Evolutionary conservation across 2,888 invertebrate genomes (phyloP), one percentile per base, ranked within the genome.

Genomic region (Stictocephala bisonia): DNA sequence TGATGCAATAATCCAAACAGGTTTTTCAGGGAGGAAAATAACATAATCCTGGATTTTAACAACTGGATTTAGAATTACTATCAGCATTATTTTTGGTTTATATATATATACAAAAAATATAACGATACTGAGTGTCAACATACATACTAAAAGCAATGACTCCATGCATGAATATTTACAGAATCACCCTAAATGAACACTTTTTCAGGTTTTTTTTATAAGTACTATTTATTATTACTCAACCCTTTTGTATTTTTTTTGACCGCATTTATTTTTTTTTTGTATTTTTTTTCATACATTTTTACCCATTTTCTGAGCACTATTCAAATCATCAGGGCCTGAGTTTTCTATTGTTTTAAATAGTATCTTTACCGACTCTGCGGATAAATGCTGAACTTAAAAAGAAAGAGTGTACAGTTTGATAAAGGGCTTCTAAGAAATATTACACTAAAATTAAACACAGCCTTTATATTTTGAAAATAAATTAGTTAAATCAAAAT

Each of bases 301-400:
- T 60, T 40, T 60, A 60, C 31, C 60, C 60, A 35, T 29, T 60
- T 60, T 60, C 60, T 60, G 60, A 60, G 60, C 60, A 11, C 22
- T 29, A 29, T 29, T n/a, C 20, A 22, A 60, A 35, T 29, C 18
- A 40, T 11, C 31, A 35, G 35, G 22, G 60, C 60, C 18, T 60
- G 40, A 53, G 53, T 31, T 18, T 31, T 35, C 60, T 60, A 60
- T 60, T 27, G 9, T 60, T 60, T 40, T 60, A 3, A 60, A 9
- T 40, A 13, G n/a, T n/a, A 60, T 35, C 60, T 60, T 60, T 35
- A 60, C 35, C 31, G 40, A 35, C 60, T 60, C 40, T n/a, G n/a
- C n/a, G n/a, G n/a, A n/a, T n/a, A n/a, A n/a, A n/a, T n/a, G n/a
- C n/a, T n/a, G n/a, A n/a, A n/a, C n/a, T n/a, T n/a, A n/a, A n/a